Conservation (phyloP, 2,113 vertebrate genomes). For the Scopus umbretta region DNA sequence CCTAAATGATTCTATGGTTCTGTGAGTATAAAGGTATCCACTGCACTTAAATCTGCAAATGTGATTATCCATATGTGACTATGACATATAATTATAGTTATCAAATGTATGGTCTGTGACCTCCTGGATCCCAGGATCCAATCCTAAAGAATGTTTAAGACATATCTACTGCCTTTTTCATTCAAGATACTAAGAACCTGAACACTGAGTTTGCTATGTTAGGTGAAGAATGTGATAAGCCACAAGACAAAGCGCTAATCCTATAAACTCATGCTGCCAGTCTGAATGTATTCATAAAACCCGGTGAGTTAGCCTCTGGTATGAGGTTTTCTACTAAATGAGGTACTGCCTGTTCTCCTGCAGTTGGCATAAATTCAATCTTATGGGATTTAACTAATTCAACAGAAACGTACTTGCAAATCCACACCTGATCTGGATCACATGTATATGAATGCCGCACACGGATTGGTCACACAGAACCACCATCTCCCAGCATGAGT, state of each 20-base stretch:
- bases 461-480: background rate
- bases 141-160: background rate
- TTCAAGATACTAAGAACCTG: background rate
- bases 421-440: constrained; percentile 24
- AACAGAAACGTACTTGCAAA: background rate
- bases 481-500: background rate
- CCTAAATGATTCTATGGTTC: no score
- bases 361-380: background rate
- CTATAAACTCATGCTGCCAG: background rate
- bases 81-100: background rate
- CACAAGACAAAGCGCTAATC: background rate
- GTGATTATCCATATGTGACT: background rate
- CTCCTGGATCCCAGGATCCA: background rate
- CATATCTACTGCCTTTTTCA: background rate
- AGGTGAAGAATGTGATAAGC: background rate
- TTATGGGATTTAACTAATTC: background rate
- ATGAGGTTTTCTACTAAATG: constrained; percentile 18
- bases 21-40: background rate
- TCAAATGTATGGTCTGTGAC: background rate
- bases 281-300: background rate
- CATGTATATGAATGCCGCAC: background rate
- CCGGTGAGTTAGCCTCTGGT: background rate
- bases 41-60: background rate
- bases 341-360: background rate
- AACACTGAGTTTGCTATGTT: background rate